Percentiles rank a stretch among this genome's conserved stretches.
phyloP scores from a whole-genome alignment of 2,113 vertebrate genomes.

The Gallinago undulata region DNA sequence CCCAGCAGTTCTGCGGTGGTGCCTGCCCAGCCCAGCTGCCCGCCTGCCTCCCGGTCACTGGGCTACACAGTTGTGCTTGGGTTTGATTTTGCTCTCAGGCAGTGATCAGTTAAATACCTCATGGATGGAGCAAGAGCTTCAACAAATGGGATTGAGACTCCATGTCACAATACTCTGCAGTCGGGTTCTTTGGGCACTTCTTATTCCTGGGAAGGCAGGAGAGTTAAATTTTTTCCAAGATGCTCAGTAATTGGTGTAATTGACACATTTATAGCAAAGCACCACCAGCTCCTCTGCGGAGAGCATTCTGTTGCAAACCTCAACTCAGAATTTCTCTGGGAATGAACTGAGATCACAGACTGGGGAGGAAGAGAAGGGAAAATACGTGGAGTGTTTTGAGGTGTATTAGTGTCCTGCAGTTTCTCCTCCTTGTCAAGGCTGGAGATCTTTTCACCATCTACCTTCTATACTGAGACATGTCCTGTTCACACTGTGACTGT shows the following conservation, averaged over 20 bases:
- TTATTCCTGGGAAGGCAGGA: not conserved
- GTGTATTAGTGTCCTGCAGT: not conserved
- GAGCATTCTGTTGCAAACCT: not conserved
- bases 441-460: not conserved
- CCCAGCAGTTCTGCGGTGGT: not conserved
- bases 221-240: not conserved
- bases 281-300: not conserved
- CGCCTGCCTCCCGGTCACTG: fast-evolving
- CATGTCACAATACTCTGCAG: not conserved
- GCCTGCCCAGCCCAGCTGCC: not conserved
- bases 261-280: not conserved
- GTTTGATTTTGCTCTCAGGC: not conserved
- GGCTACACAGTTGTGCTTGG: not conserved
- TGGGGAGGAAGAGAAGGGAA: not conserved
- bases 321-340: not conserved
- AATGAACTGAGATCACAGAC: not conserved
- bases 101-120: not conserved
- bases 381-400: not conserved
- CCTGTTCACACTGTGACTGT: not conserved
- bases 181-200: not conserved
- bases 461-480: not conserved
- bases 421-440: not conserved
- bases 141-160: too few species aligned
- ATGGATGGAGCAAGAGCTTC: not conserved
- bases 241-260: not conserved